phyloP scores from a whole-genome alignment of 2,888 invertebrate genomes.

The Polia nebulosa region DNA sequence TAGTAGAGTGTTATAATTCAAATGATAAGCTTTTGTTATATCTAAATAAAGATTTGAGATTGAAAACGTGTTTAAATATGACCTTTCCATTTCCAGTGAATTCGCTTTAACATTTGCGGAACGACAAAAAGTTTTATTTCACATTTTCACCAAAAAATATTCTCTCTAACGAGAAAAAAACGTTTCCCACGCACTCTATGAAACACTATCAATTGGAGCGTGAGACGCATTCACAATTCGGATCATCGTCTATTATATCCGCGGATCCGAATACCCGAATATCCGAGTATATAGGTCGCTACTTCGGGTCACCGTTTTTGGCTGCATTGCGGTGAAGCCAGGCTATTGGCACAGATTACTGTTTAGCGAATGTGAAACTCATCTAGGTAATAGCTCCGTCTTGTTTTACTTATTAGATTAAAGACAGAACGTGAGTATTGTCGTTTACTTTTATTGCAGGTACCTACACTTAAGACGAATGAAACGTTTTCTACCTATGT shows the following conservation, averaged over 20 bases:
- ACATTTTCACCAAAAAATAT: slow-evolving; percentile 21
- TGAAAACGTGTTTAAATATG: background rate
- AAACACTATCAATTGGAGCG: slow-evolving; percentile 64
- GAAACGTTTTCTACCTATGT: too few relatives aligned
- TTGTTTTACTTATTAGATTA: slow-evolving; percentile 50
- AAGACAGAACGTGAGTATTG: slow-evolving; percentile 11
- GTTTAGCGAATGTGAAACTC: slow-evolving; percentile 51
- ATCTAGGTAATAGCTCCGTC: slow-evolving; percentile 59
- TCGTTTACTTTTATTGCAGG: slow-evolving; percentile 37
- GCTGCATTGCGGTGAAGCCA: slow-evolving; percentile 63
- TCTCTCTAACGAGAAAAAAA: slow-evolving; percentile 28
- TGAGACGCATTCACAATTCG: slow-evolving; percentile 63
- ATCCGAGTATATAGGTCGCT: slow-evolving; percentile 59
- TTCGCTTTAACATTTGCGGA: slow-evolving; percentile 11
- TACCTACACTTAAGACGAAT: slow-evolving; percentile 13
- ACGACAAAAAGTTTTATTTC: slow-evolving; percentile 16
- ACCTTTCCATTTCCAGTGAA: slow-evolving; percentile 7
- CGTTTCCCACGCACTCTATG: slow-evolving; percentile 51
- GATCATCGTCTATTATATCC: slow-evolving; percentile 62
- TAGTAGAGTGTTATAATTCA: background rate
- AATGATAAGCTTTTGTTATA: background rate
- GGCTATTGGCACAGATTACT: slow-evolving; percentile 47
- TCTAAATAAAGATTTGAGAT: background rate
- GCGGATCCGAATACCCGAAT: slow-evolving; percentile 50
- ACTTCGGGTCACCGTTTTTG: slow-evolving; percentile 57